Evolutionary conservation across 2,888 invertebrate species (phyloP).

Genomic region (Bimastos eiseni): DNA sequence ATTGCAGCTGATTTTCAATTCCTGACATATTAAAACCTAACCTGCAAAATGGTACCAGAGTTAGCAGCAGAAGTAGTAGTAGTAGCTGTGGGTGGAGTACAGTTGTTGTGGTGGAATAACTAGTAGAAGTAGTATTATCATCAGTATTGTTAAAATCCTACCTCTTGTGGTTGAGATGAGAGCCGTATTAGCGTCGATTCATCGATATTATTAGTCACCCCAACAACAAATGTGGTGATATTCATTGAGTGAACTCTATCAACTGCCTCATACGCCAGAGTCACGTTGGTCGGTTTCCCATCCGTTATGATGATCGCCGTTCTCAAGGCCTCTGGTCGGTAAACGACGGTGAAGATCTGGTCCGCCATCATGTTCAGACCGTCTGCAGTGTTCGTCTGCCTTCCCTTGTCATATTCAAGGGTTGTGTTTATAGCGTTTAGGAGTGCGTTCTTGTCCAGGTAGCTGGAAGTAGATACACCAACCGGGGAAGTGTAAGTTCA

Average conservation of each 20-base stretch:
- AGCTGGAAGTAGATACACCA: neutral
- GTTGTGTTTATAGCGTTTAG: neutral
- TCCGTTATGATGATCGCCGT: neutral
- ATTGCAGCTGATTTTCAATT: too few relatives aligned
- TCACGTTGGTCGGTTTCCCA: neutral
- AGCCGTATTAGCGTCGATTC: too few relatives aligned
- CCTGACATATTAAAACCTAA: too few relatives aligned
- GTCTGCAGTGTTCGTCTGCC: neutral
- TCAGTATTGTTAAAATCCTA: too few relatives aligned
- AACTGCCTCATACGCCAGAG: neutral
- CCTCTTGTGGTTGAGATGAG: too few relatives aligned
- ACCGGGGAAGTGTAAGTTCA: too few relatives aligned
- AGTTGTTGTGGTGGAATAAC: too few relatives aligned
- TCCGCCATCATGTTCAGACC: neutral
- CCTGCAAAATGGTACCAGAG: too few relatives aligned
- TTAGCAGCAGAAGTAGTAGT: too few relatives aligned
- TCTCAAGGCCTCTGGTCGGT: neutral
- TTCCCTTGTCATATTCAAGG: neutral
- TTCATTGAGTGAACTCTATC: neutral
- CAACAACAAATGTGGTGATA: neutral
- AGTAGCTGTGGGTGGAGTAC: too few relatives aligned
- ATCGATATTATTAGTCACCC: neutral
- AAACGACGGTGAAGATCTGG: neutral
- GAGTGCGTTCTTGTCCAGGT: neutral
- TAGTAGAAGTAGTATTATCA: too few relatives aligned